Evolutionary conservation across 2,113 vertebrate genomes (phyloP).

Genomic region (Elephas maximus): DNA sequence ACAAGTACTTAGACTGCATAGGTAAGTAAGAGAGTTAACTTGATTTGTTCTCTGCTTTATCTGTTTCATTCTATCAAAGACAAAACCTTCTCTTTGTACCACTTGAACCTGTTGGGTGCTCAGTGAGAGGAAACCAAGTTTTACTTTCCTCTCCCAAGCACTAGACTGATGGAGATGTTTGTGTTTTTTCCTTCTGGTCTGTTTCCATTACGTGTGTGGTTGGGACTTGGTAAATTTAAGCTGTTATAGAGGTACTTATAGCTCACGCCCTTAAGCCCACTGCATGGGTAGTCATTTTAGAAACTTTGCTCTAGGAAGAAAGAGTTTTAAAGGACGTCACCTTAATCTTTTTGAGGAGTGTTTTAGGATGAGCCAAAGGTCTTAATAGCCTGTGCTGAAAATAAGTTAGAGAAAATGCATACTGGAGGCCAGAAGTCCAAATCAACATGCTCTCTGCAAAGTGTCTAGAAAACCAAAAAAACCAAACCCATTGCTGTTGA

Average conservation of each 20-base stretch:
- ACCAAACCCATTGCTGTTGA: too few species aligned
- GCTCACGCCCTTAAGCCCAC: background rate
- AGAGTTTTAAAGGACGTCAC: constrained; percentile 35
- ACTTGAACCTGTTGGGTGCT: background rate
- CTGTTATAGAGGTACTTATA: background rate
- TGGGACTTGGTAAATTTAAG: constrained; percentile 2
- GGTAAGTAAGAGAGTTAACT: background rate
- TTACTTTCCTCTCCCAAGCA: constrained; percentile 35
- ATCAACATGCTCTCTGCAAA: background rate
- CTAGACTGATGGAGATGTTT: background rate
- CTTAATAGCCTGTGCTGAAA: constrained; percentile 22
- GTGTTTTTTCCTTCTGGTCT: background rate
- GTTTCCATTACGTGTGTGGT: background rate
- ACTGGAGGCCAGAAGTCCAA: background rate
- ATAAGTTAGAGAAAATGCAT: constrained; percentile 12
- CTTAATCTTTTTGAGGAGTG: background rate
- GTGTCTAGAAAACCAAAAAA: background rate
- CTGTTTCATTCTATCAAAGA: background rate
- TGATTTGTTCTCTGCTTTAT: background rate
- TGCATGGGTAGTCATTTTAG: background rate
- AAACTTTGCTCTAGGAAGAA: constrained; percentile 37
- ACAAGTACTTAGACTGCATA: constrained; percentile 7
- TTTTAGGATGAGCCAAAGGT: constrained; percentile 27
- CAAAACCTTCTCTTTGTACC: background rate
- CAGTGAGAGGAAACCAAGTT: background rate